Conservation (phyloP, 2,113 vertebrate genomes). For the Triplophysa rosa region DNA sequence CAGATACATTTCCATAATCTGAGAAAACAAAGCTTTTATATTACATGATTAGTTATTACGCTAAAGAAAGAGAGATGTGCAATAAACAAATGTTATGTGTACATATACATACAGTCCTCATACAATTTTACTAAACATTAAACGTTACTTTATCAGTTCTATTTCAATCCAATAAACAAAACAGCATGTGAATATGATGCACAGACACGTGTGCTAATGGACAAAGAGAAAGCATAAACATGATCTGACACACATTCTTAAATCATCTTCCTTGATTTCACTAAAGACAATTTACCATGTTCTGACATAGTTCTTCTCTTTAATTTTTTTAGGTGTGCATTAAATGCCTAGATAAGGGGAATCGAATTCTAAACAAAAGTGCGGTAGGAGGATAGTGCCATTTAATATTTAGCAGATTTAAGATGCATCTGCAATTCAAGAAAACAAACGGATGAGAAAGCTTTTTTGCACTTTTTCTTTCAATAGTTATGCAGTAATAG, state of each 20-base stretch:
- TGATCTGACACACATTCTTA: slow-evolving; percentile 35
- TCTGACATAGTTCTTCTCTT: background rate
- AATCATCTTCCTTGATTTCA: slow-evolving; percentile 28
- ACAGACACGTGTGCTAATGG: background rate
- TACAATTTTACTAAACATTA: slow-evolving; percentile 47
- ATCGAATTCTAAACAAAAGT: slow-evolving; percentile 10
- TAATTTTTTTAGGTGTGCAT: background rate
- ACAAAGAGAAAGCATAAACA: slow-evolving; percentile 11
- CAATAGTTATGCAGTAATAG: background rate
- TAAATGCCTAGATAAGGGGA: background rate
- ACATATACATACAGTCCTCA: slow-evolving; percentile 44
- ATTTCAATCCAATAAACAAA: slow-evolving; percentile 23
- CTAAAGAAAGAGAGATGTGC: slow-evolving; percentile 27
- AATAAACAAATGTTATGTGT: slow-evolving; percentile 52
- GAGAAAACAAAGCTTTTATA: slow-evolving; percentile 29
- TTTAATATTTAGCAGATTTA: background rate
- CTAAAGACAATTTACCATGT: background rate
- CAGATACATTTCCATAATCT: slow-evolving; percentile 17
- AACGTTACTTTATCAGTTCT: slow-evolving; percentile 37
- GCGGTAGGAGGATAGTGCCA: slow-evolving; percentile 12
- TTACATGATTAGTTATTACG: slow-evolving; percentile 38
- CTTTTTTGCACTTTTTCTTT: background rate
- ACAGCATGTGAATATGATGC: slow-evolving; percentile 39
- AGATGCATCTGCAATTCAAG: background rate
- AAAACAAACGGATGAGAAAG: background rate